A percentile compares a stretch with the other conserved stretches of the same genome.
Evolutionary conservation across 2,113 vertebrate genomes (phyloP).

Genomic region (Tachycineta bicolor): DNA sequence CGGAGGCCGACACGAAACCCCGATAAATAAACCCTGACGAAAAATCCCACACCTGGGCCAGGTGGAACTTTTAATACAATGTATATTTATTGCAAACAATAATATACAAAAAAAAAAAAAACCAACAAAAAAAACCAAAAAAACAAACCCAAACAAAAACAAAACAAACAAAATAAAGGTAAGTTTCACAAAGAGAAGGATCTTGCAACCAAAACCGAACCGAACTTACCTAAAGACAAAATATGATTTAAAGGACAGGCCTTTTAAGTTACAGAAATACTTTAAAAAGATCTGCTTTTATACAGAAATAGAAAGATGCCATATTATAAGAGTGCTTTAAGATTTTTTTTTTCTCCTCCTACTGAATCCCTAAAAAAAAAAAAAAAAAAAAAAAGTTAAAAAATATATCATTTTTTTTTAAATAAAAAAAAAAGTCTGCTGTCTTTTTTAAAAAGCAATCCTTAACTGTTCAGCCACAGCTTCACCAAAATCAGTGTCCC

Average conservation of each 20-base stretch:
- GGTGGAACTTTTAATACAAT: slow-evolving; percentile 80
- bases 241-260: slow-evolving; percentile 78
- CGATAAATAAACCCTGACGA: neutral
- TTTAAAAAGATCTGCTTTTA: slow-evolving; percentile 84
- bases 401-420: slow-evolving; percentile 75
- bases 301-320: slow-evolving; percentile 81
- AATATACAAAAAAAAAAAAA: slow-evolving; percentile 88
- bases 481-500: slow-evolving; percentile 65
- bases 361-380: slow-evolving; percentile 72
- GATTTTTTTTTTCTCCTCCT: slow-evolving; percentile 61
- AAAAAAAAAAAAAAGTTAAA: slow-evolving; percentile 69
- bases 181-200: slow-evolving; percentile 88
- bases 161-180: slow-evolving; percentile 73
- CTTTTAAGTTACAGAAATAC: slow-evolving; percentile 87
- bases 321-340: slow-evolving; percentile 83
- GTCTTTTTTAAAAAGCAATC: slow-evolving; percentile 84
- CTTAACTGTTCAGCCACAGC: slow-evolving; percentile 79
- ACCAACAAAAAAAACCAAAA: neutral
- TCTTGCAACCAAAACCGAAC: slow-evolving; percentile 78
- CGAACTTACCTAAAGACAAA: slow-evolving; percentile 84
- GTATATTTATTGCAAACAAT: slow-evolving; percentile 99
- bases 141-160: neutral
- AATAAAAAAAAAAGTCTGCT: slow-evolving; percentile 78
- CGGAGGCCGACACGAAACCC: neutral
- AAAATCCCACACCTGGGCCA: neutral